Base-by-base conservation (phyloP, 2,797 vertebrate species). In the Cynodonichthys magdalenae region DNA sequence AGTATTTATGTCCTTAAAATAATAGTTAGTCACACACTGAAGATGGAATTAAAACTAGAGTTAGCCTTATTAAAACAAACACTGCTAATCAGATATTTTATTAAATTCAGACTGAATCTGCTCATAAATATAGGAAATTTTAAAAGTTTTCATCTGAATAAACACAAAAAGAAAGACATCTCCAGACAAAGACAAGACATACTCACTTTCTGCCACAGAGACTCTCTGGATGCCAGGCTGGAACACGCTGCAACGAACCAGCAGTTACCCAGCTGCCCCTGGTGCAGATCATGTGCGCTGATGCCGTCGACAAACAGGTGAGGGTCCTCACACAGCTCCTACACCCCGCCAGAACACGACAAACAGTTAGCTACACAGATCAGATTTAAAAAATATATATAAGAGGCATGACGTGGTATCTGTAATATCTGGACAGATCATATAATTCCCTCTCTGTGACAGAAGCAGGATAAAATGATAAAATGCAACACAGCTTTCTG, bases 231-330 rank as follows among this genome's bases (percentile, higher is more conserved):
- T 0, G 97, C 96, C 58, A 99, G 85, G 0, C 96, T 97, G 0
- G 97, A 97, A 79, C 96, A 98, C 15, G 97, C 97, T 0, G 97
- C 97, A 50, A 99, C 96, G 0, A 99, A 99, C 97, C 97, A 99
- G 87, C 97, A 99, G 93, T 99, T 99, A 15, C 97, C 97, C 8
- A 99, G 93, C 76, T 98, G 96, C 18, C 97, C 97, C 90, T 99
- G 97, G 79, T 99, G 96, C 48, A 99, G 87, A 70, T 99, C 97
- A 0, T 99, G 97, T 17, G 96, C 95, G 58, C 97, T 99, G 93
- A 98, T 97, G 45, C 97, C 97, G 0, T 99, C 95, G 17, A 99
- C 97, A 42, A 99, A 99, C 77, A 99, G 95, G 59, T 79, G 94
- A 28, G 97, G 97, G 75, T 96, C 93, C 1, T 93, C 83, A 2